Evolutionary conservation across 2,113 vertebrate genomes (phyloP).

Genomic region (Labeo rohita): DNA sequence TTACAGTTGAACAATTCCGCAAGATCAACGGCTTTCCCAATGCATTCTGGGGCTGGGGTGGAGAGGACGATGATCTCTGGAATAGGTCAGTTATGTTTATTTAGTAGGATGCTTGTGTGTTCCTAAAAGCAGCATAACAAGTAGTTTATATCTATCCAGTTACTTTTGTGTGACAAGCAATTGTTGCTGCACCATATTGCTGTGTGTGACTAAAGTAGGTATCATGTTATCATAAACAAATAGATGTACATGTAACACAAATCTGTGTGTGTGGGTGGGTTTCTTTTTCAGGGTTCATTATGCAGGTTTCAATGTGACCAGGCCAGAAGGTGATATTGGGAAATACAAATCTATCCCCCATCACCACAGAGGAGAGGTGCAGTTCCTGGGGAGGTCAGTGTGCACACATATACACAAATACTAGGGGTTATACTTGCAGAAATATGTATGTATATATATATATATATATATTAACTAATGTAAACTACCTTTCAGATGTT

Average conservation of each 20-base stretch:
- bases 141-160: neutral
- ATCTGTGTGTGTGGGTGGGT: neutral
- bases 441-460: neutral
- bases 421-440: neutral
- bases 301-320: constrained; percentile 87
- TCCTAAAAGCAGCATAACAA: neutral
- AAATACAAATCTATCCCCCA: constrained; percentile 97
- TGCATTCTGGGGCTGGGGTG: constrained; percentile 98
- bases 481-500: neutral
- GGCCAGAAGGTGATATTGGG: constrained; percentile 91
- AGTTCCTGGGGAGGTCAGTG: constrained; percentile 91
- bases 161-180: neutral
- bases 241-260: neutral
- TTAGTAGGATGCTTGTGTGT: neutral
- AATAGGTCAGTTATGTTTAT: constrained; percentile 81
- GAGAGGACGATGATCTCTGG: constrained; percentile 95
- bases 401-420: neutral
- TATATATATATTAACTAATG: neutral
- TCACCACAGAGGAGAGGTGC: constrained; percentile 94
- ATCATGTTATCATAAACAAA: neutral
- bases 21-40: constrained; percentile 97
- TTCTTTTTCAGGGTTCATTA: constrained; percentile 83
- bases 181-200: neutral
- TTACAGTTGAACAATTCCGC: constrained; percentile 91
- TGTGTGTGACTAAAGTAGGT: neutral